These are phyloP conservation scores for Lobophora halterata DNA, from an alignment of 2,888 invertebrate species.

Conservation along the genomic window DNA sequence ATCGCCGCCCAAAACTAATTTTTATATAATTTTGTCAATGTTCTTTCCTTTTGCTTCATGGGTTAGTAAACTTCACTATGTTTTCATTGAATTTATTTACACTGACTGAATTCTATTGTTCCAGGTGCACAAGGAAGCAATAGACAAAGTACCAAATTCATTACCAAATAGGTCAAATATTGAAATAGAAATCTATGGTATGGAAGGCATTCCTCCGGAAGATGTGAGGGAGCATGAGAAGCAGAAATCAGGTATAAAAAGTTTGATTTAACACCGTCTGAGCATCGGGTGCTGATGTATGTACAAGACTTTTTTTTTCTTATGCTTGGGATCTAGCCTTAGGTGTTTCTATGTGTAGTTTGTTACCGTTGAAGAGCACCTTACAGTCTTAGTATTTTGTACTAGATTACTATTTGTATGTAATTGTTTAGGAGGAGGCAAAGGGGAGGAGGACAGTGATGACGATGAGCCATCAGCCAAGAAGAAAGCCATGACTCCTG, in stretches of 20 bases:
- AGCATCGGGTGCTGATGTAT: constrained; percentile 65
- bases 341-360: constrained; percentile 61
- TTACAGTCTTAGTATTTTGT: background rate
- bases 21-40: constrained; percentile 52
- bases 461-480: constrained; percentile 92
- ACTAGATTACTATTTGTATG: constrained; percentile 11
- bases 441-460: constrained; percentile 90
- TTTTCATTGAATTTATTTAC: background rate
- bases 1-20: constrained; percentile 53
- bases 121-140: constrained; percentile 99
- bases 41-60: constrained; percentile 42
- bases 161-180: constrained; percentile 98
- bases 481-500: constrained; percentile 83
- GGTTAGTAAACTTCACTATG: constrained; percentile 33
- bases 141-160: constrained; percentile 99
- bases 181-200: constrained; percentile 99
- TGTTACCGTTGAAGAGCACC: constrained; percentile 23
- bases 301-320: constrained; percentile 59
- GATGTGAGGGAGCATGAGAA: constrained; percentile 97
- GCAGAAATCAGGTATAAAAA: constrained; percentile 85
- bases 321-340: constrained; percentile 59
- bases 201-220: constrained; percentile 99
- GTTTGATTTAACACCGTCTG: constrained; percentile 42
- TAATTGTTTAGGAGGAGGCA: constrained; percentile 79
- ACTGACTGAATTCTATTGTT: constrained; percentile 4